Evolutionary conservation across 1,140 invertebrate species (phyloP), one percentile per base, ranked within the genome.

Genomic region (Dolichoris vasculosae): DNA sequence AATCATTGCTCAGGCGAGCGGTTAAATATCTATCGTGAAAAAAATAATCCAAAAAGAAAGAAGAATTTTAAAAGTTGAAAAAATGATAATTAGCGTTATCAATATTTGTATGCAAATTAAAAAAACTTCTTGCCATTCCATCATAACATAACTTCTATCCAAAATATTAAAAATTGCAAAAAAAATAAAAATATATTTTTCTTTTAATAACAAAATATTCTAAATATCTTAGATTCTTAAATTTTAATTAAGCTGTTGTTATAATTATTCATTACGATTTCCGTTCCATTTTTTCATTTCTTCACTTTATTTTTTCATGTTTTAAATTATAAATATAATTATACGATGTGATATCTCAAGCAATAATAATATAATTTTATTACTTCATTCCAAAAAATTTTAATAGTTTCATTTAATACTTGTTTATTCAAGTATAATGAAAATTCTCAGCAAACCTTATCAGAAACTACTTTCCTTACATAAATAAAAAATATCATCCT

Each of bases 31-130:
- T n/a, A 59, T 73, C n/a, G 69, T 59, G 35, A 43, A 51, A 15
- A 40, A 40, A 71, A 59, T 35, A n/a, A 73, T 48, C 35, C 67
- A 13, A 82, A 71, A 46, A 23, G 11, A 78, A 40, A 55, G 46
- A 78, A 40, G 40, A 73, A 8, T 82, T 46, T 51, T 20, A 23
- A 38, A 43, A 51, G 69, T 40, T 20, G 51, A 30, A 83, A 83
- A 83, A 76, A 35, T 55, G 71, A 51, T 35, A 64, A 71, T 83
- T 83, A 8, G 23, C 55, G 15, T 26, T 30, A n/a, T 75, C 40
- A n/a, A 23, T 67, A n/a, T 80, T n/a, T 30, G 59, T 17, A 20
- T 43, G 75, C 75, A 17, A n/a, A 48, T 32, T 38, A 43, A n/a
- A 23, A 17, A 75, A n/a, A n/a, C n/a, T n/a, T n/a, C n/a, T n/a